Evolutionary conservation across 2,113 vertebrate species (phyloP).

Genomic region (Channa maculata): DNA sequence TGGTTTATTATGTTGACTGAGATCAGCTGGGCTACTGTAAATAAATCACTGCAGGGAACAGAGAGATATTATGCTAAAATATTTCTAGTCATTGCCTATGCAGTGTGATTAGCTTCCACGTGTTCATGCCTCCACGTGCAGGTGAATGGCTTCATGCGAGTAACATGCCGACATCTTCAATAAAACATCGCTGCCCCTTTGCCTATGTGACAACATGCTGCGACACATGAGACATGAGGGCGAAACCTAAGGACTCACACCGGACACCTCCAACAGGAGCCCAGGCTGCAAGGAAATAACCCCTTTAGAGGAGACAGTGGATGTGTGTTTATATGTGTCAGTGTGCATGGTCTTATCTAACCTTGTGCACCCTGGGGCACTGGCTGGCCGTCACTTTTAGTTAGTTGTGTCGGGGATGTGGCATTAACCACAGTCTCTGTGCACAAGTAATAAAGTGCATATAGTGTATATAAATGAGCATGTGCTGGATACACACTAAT

Average conservation of each 20-base stretch:
- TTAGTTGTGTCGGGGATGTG: slow-evolving; percentile 42
- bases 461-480: neutral
- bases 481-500: neutral
- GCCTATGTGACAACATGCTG: slow-evolving; percentile 57
- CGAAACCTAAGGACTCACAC: slow-evolving; percentile 69
- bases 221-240: slow-evolving; percentile 69
- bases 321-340: slow-evolving; percentile 43
- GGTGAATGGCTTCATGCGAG: slow-evolving; percentile 60
- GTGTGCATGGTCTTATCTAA: slow-evolving; percentile 49
- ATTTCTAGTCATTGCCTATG: slow-evolving; percentile 42
- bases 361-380: slow-evolving; percentile 36
- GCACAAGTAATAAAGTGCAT: slow-evolving; percentile 43
- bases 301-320: slow-evolving; percentile 30
- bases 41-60: slow-evolving; percentile 15
- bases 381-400: slow-evolving; percentile 62
- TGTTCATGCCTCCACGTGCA: slow-evolving; percentile 30
- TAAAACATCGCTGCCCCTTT: slow-evolving; percentile 68
- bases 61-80: slow-evolving; percentile 2
- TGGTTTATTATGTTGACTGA: neutral
- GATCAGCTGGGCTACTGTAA: slow-evolving; percentile 19
- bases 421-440: slow-evolving; percentile 49
- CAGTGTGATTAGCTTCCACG: slow-evolving; percentile 58
- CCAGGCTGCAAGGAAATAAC: slow-evolving; percentile 59
- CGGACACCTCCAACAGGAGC: slow-evolving; percentile 63
- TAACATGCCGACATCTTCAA: slow-evolving; percentile 65